Evolutionary conservation across 2,888 invertebrate species (phyloP), one percentile per base, ranked within the genome.

Genomic region (Chaitophorus viminalis): DNA sequence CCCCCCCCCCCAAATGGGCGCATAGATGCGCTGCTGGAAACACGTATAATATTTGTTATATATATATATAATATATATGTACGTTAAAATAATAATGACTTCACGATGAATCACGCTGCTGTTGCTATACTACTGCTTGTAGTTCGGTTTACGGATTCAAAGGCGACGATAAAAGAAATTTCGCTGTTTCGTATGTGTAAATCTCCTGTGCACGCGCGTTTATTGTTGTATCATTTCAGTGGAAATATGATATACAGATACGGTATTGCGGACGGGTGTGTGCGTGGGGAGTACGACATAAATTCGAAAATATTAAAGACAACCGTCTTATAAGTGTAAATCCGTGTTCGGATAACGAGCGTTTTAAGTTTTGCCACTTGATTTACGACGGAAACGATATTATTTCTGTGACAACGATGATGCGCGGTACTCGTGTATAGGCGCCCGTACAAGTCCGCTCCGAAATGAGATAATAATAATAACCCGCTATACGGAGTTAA

Each of bases 231-330:
- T 6, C 21, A 25, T 60, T 21, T 0, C 17, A 36, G 46, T 14
- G 36, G 36, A 5, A 36, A 5, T 5, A 36, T 14, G 2, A 2
- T 11, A 11, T 14, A 46, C 14, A 0, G 46, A 39, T 11, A 39
- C 46, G 46, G 46, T 46, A 46, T 46, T 6, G 36, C 36, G 17
- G 8, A 9, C 60, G 60, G 18, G 60, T 21, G 17, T 60, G 60
- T 21, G n/a, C n/a, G 68, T 2, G n/a, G 25, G 68, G 29, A 1
- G 31, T 9, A 31, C 54, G 54, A 78, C 33, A 78, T 54, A 33
- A 78, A 78, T 77, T 78, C 77, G 54, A 25, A 78, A 54, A 78
- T 78, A 54, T 33, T 54, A 60, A 33, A 60, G 5, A 54, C 78
- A 33, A 54, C 78, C 9, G 29, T 33, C 31, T 54, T 11, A 25